Evolutionary conservation across 2,113 vertebrate species (phyloP), one percentile per base, ranked within the genome.

Genomic region (Coregonus clupeaformis): DNA sequence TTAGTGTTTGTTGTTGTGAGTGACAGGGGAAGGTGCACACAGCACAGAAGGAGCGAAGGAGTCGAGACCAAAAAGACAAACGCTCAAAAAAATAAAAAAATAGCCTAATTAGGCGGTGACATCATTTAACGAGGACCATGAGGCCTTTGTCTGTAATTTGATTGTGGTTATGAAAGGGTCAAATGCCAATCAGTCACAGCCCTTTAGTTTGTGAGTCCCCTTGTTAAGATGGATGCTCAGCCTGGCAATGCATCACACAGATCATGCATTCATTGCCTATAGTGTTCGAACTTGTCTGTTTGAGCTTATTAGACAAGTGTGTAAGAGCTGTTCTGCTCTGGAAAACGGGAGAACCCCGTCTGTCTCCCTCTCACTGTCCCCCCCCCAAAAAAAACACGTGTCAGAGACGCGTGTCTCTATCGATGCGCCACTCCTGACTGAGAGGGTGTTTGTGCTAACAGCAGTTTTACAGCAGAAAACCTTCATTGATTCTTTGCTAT

Each of bases 111-210:
- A 55, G 16, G 13, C 16, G 20, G 13, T 16, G 16, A 55, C 52
- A 55, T 20, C 77, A 68, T 82, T 71, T 78, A 82, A 82, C 78
- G 73, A 85, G 70, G 25, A 82, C 57, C 86, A 81, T 77, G 83
- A 83, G 86, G 83, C 73, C 79, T 42, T 42, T 11, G 76, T 66
- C 80, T 90, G 79, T 91, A 89, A 91, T 89, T 90, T 78, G 81
- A 84, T 90, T 88, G 81, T 74, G 81, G 77, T n/a, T n/a, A n/a
- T n/a, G 83, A 87, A 88, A 84, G 80, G 84, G 75, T 87, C 76
- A 80, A 79, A 85, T 66, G 60, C 79, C 80, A 84, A 74, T 85
- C 73, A 52, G 69, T 76, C 76, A 22, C 32, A 67, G 66, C 7
- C 52, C 72, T 42, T 42, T 68, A 22, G 60, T 62, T 3, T 62